Conservation (phyloP, 1,140 invertebrate species). For the Aphaenogaster ashmeadi region DNA sequence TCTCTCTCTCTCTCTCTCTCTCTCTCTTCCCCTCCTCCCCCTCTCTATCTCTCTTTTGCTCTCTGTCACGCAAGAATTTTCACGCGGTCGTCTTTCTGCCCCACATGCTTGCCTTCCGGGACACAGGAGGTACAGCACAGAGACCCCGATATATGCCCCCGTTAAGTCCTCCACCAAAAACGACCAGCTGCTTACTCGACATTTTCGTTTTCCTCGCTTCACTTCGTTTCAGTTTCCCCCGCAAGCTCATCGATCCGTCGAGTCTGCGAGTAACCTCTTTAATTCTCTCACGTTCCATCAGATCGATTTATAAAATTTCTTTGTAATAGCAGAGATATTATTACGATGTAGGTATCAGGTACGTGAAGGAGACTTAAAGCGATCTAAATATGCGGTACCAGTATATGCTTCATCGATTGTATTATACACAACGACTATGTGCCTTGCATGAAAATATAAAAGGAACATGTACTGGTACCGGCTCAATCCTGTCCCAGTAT, state of each 20-base stretch:
- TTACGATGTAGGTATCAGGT: slow-evolving; percentile 30
- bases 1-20: slow-evolving; percentile 5
- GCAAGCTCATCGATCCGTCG: neutral
- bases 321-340: slow-evolving; percentile 10
- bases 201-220: slow-evolving; percentile 38
- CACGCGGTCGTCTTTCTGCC: slow-evolving; percentile 83
- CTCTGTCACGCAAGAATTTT: slow-evolving; percentile 75
- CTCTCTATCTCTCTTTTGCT: neutral
- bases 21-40: neutral
- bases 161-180: slow-evolving; percentile 19
- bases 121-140: slow-evolving; percentile 83
- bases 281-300: slow-evolving; percentile 50
- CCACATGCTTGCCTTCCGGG: slow-evolving; percentile 85
- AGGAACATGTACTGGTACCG: slow-evolving; percentile 15
- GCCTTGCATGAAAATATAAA: slow-evolving; percentile 32
- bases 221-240: slow-evolving; percentile 8
- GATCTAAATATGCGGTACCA: slow-evolving; percentile 5
- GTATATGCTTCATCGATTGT: slow-evolving; percentile 33
- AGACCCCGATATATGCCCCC: slow-evolving; percentile 33
- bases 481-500: neutral
- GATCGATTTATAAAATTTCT: slow-evolving; percentile 25
- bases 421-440: slow-evolving; percentile 15
- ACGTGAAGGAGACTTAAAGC: slow-evolving; percentile 44
- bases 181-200: slow-evolving; percentile 11
- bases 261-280: slow-evolving; percentile 18